phyloP scores from a whole-genome alignment of 1,140 invertebrate genomes.

The Saccostrea echinata region DNA sequence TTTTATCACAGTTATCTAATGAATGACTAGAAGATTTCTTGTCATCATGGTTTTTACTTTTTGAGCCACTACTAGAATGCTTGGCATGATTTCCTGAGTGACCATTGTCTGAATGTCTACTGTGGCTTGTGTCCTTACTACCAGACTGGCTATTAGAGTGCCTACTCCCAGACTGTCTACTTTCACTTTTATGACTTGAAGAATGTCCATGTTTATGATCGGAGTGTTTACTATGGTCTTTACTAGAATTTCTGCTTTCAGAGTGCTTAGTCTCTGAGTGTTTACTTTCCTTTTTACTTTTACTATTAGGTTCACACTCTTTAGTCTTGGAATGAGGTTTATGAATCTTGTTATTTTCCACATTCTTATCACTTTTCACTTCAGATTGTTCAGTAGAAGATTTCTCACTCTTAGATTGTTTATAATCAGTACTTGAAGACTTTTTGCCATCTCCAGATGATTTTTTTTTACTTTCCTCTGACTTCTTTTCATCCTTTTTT shows the following conservation, averaged over 20 bases:
- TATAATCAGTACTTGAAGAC: background rate
- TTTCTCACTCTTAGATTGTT: background rate
- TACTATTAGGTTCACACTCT: conserved; percentile 3
- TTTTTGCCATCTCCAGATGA: background rate
- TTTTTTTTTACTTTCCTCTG: conserved; percentile 17
- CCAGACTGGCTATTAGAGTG: background rate
- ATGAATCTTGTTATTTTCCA: background rate
- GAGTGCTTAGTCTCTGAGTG: background rate
- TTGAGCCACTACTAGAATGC: background rate
- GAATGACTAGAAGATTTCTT: background rate
- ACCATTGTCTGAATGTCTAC: background rate
- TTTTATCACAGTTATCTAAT: conserved; percentile 18
- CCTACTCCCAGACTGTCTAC: conserved; percentile 2
- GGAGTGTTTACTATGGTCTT: background rate
- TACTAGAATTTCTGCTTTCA: background rate
- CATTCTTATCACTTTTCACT: background rate
- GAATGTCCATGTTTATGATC: conserved; percentile 28
- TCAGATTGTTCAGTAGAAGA: background rate
- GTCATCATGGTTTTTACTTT: conserved; percentile 9
- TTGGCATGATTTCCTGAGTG: background rate
- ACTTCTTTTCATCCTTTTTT: conserved; percentile 43
- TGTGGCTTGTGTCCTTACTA: conserved; percentile 7
- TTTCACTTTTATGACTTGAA: conserved; percentile 20
- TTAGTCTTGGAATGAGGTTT: background rate
- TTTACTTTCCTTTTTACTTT: background rate